A percentile compares a stretch with the other conserved stretches of the same genome.
Evolutionary conservation across 2,113 vertebrate genomes (phyloP).

Genomic region (Sylvietta virens): DNA sequence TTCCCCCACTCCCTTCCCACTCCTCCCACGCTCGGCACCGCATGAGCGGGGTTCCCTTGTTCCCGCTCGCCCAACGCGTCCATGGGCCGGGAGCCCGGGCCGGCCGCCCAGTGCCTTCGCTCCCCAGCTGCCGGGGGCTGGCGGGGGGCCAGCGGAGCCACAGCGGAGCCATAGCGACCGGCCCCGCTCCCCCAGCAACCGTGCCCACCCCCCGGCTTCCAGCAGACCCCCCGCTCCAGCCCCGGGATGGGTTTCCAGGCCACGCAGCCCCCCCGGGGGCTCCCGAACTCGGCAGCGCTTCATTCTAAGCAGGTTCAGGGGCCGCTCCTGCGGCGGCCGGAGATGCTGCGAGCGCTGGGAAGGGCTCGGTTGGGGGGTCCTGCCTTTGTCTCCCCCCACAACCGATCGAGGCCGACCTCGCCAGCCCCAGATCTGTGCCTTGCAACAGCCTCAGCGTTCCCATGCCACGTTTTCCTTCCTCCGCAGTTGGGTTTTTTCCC

Average conservation of each 20-base stretch:
- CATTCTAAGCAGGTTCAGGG: background rate
- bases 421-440: background rate
- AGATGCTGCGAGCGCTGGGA: background rate
- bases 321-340: background rate
- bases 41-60: constrained; percentile 22
- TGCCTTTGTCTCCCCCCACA: accelerated
- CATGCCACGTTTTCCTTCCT: background rate
- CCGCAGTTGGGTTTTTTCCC: background rate
- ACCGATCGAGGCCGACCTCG: background rate
- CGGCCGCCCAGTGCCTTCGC: background rate
- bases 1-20: constrained; percentile 7
- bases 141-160: background rate
- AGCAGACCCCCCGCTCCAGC: background rate
- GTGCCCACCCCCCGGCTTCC: background rate
- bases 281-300: accelerated
- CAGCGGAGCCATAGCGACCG: background rate
- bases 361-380: accelerated
- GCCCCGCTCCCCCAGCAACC: background rate
- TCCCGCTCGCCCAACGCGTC: background rate
- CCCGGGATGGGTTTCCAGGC: accelerated
- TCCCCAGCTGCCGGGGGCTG: constrained; percentile 29
- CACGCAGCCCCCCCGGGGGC: background rate
- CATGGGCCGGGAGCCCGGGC: constrained; percentile 9
- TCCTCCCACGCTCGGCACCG: constrained; percentile 22
- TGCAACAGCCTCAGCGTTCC: accelerated